These are phyloP conservation scores for Notodonta ziczac DNA, from an alignment of 2,888 invertebrate genomes.

Conservation along the genomic window DNA sequence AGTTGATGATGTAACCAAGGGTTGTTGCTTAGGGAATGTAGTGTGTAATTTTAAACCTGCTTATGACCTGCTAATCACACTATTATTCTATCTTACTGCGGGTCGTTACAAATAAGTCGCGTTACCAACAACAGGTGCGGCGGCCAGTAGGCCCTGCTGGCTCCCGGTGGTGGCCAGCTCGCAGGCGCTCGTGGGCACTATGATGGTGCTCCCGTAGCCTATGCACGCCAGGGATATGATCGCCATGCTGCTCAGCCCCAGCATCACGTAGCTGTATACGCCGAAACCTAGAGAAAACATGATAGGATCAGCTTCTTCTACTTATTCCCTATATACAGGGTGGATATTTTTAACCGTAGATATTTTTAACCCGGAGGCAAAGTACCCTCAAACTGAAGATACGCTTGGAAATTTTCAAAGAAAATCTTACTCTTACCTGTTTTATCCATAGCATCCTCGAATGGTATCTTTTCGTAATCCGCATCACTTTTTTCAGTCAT, in stretches of 20 bases:
- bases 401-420: too few species aligned
- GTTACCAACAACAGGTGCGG: conserved; percentile 52
- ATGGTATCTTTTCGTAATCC: conserved; percentile 35
- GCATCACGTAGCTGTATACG: conserved; percentile 55
- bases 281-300: conserved; percentile 50
- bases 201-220: conserved; percentile 57
- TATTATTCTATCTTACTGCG: too few species aligned
- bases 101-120: too few species aligned
- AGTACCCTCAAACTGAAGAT: too few species aligned
- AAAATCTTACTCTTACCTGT: conserved; percentile 42
- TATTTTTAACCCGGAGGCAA: too few species aligned
- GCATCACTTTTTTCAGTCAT: conserved; percentile 27
- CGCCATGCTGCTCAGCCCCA: conserved; percentile 45
- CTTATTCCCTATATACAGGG: too few species aligned
- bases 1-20: too few species aligned
- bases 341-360: too few species aligned
- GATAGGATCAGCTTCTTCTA: too few species aligned
- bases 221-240: conserved; percentile 60
- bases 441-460: conserved; percentile 54
- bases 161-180: conserved; percentile 63
- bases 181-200: conserved; percentile 68
- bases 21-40: too few species aligned
- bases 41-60: too few species aligned
- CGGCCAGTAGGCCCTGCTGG: conserved; percentile 63
- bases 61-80: too few species aligned